Evolutionary conservation across 2,113 vertebrate species (phyloP), one percentile per base, ranked within the genome.

Genomic region (Gallinago undulata): DNA sequence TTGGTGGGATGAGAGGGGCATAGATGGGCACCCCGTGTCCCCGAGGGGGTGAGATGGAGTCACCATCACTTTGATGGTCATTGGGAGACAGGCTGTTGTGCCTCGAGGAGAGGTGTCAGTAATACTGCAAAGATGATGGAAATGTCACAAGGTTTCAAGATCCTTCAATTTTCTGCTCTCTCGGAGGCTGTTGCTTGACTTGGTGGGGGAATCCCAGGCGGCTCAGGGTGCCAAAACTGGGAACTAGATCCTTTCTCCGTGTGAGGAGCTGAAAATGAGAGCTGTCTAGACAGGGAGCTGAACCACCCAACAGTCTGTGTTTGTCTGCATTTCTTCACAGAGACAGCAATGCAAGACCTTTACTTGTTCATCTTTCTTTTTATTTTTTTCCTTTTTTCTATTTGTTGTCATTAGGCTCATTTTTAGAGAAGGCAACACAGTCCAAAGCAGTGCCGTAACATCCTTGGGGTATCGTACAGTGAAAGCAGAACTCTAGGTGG

Each of bases 191-290:
- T 89, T 62, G 84, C 78, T 72, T 79, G 85, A 33, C 63, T 93
- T 56, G 43, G 67, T 24, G 41, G 84, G 31, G 72, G 39, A 91
- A 75, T 94, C 90, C 90, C 89, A 88, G 55, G 94, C 55, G 95
- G 68, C 79, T 93, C 0, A 0, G 64, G 86, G 93, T 93, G 95
- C 89, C 83, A 70, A 90, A 89, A 45, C 79, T 86, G 67, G 91
- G 91, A 88, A 94, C 74, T 27, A 88, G 83, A 94, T 84, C 60
- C 53, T 41, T 72, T 62, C 23, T 81, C 35, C 3, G 0, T 84
- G 76, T 9, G 6, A 68, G 62, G 84, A 91, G 84, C 90, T 80
- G 93, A 92, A 92, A 95, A 95, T 95, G 90, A 95, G 93, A 70
- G 86, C 79, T 90, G 93, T 95, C 90, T 94, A 83, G 92, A 85